These are phyloP conservation scores for Drosophila sechellia DNA, from an alignment of 1,140 invertebrate species.

Conservation along the genomic window DNA sequence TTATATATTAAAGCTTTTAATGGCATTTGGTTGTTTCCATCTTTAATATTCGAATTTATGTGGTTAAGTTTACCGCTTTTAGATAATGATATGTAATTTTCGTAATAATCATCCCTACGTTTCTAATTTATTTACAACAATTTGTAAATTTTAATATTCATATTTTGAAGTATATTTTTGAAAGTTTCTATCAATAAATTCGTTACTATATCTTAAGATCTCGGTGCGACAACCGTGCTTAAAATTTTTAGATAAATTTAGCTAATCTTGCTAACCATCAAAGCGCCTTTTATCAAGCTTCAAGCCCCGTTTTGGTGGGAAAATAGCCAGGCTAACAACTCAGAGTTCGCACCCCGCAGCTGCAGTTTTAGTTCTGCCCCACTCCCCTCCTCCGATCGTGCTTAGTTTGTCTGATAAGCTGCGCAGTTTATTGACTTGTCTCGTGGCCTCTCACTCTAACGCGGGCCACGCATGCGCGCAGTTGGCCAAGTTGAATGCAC, in stretches of 20 bases:
- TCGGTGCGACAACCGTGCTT: no score
- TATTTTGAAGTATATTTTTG: no score
- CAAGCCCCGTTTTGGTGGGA: background rate
- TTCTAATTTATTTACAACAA: no score
- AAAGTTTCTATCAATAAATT: no score
- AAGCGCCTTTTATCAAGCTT: background rate
- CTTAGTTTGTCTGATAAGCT: slow-evolving; percentile 78
- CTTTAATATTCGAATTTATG: no score
- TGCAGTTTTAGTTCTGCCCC: slow-evolving; percentile 43
- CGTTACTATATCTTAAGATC: no score
- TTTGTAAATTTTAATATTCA: no score
- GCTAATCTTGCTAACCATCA: no score
- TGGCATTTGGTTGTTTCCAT: background rate
- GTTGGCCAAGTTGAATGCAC: slow-evolving; percentile 75
- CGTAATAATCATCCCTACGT: no score
- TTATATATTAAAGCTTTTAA: background rate
- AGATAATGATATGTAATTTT: no score
- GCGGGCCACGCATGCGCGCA: slow-evolving; percentile 70
- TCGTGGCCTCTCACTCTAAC: slow-evolving; percentile 18
- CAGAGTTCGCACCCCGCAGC: slow-evolving; percentile 34
- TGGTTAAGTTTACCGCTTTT: no score
- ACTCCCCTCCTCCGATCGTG: slow-evolving; percentile 56
- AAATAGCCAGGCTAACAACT: slow-evolving; percentile 25
- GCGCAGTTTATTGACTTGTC: slow-evolving; percentile 56
- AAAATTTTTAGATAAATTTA: no score